Percentiles rank a stretch among this genome's conserved stretches.
These are phyloP conservation scores for Chaetogeoica ovagalla DNA, from an alignment of 2,888 invertebrate genomes.

Conservation along the genomic window DNA sequence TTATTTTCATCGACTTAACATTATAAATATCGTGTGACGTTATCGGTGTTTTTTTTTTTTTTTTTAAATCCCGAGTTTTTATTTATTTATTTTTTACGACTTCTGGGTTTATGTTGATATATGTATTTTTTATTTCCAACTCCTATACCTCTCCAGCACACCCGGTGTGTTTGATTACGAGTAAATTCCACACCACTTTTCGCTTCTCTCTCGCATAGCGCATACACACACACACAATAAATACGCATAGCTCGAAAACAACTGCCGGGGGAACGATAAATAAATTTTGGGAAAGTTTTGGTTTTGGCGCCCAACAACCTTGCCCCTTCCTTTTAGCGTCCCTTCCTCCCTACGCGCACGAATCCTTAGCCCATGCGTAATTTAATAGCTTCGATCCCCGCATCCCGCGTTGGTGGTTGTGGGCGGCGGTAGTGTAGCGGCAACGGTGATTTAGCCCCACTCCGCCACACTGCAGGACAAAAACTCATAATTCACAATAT, in stretches of 20 bases:
- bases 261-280: constrained; percentile 53
- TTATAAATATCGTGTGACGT: constrained; percentile 20
- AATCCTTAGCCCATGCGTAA: constrained; percentile 31
- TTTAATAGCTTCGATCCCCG: constrained; percentile 40
- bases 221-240: constrained; percentile 4
- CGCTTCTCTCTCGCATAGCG: not conserved
- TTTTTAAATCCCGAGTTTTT: constrained; percentile 31
- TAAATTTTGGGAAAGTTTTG: constrained; percentile 51
- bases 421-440: constrained; percentile 10
- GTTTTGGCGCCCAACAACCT: constrained; percentile 48
- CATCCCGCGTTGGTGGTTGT: constrained; percentile 9
- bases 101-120: constrained; percentile 32
- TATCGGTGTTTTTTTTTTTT: constrained; percentile 11
- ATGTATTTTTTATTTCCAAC: constrained; percentile 29
- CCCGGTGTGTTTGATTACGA: constrained; percentile 51
- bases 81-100: constrained; percentile 33
- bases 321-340: not conserved
- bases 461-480: not conserved
- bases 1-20: constrained; percentile 7
- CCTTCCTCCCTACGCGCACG: not conserved
- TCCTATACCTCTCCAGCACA: constrained; percentile 33
- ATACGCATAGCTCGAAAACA: constrained; percentile 45
- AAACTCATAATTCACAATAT: constrained; percentile 50
- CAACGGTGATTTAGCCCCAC: constrained; percentile 30
- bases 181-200: constrained; percentile 31